Percentiles rank a stretch among this genome's conserved stretches.
Evolutionary conservation across 2,113 vertebrate genomes (phyloP).

Genomic region (Puntigrus tetrazona): DNA sequence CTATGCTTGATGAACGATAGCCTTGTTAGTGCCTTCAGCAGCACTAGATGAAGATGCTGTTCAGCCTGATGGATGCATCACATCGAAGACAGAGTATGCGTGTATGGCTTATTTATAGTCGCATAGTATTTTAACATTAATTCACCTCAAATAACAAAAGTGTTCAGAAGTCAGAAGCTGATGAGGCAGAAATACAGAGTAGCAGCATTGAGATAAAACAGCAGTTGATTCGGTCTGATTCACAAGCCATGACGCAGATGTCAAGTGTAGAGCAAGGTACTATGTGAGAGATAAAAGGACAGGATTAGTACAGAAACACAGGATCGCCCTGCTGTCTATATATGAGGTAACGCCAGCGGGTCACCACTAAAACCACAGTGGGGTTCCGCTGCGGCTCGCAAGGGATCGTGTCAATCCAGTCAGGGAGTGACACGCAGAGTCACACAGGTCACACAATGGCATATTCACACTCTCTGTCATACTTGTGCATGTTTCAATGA

Average conservation of each 20-base stretch:
- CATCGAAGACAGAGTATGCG: not conserved
- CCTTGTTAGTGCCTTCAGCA: slow-evolving; percentile 48
- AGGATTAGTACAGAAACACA: slow-evolving; percentile 23
- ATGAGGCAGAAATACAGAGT: not conserved
- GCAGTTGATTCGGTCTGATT: not conserved
- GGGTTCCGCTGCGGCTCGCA: slow-evolving; percentile 53
- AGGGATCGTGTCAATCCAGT: slow-evolving; percentile 3
- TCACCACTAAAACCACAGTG: slow-evolving; percentile 68
- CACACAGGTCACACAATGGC: slow-evolving; percentile 6
- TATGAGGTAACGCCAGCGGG: slow-evolving; percentile 64
- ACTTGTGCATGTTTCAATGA: not conserved
- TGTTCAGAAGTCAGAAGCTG: not conserved
- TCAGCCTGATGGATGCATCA: slow-evolving; percentile 41
- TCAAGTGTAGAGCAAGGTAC: not conserved
- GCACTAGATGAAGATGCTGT: slow-evolving; percentile 11
- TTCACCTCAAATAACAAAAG: not conserved
- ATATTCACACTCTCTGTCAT: not conserved
- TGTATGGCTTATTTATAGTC: slow-evolving; percentile 10
- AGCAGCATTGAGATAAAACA: not conserved
- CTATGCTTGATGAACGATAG: slow-evolving; percentile 45
- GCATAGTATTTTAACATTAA: not conserved
- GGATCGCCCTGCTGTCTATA: slow-evolving; percentile 48
- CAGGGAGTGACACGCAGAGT: slow-evolving; percentile 47
- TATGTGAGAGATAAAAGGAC: slow-evolving; percentile 1
- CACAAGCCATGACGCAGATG: not conserved